Evolutionary conservation across 2,888 invertebrate genomes (phyloP), one percentile per base, ranked within the genome.

Genomic region (Amaurobius ferox): DNA sequence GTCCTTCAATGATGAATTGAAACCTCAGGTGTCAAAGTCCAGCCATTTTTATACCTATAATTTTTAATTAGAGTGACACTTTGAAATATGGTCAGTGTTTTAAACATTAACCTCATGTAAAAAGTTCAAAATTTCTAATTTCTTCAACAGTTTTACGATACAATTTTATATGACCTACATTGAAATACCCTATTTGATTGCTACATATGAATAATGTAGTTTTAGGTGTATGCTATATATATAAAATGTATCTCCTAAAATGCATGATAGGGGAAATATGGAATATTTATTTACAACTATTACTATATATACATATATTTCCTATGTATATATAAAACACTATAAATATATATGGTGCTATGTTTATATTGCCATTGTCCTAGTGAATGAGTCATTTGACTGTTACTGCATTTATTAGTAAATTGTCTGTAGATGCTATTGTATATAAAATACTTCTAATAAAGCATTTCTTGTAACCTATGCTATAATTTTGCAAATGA

Each of bases 11-110:
- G 62, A 79, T 48, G 76, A 71, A 30, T 39, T 40, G 48, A 76
- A 77, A 66, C 71, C 86, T 86, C 86, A 86, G 86, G 79, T 86
- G 86, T 76, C 74, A 35, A 74, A 86, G 64, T 86, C 86, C 86
- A 86, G 86, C 86, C 86, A 86, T 79, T 86, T 86, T 70, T 70
- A 70, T 70, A 44, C 70, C 16, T 39, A 13, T 40, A 39, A 70
- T 70, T 40, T 68, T 70, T 26, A 28, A 40, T 39, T 70, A 40
- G 26, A 19, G 5, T 19, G 19, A 30, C 29, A 64, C 67, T 35
- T 67, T 35, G 9, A 13, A 30, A 55, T 39, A 71, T 40, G 23
- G 67, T 68, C 55, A 26, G 39, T 72, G 40, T 79, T 79, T 79
- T 72, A 72, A 72, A 32, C 19, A 64, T 64, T 62, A 44, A 61